Base-by-base conservation (phyloP, 2,888 invertebrate genomes). In the Mesorhabditis belari region DNA sequence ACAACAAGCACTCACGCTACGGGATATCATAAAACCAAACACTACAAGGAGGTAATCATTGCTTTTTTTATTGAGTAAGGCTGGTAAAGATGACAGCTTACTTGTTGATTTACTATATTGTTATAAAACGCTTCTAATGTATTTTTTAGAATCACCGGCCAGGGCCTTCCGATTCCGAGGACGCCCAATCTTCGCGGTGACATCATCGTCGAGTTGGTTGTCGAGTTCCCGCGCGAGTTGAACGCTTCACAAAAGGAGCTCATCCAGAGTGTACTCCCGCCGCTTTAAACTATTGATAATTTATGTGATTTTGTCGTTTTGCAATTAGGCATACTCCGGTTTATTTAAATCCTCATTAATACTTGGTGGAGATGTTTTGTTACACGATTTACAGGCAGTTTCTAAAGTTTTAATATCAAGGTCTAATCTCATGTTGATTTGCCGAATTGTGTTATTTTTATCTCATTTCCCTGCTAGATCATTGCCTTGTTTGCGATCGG, bases 91-190 rank as follows among this genome's bases (percentile, higher is more conserved):
- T 44, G 17, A n/a, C 17, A 51, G 12, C 21, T 51, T 19, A 2
- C 12, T 19, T 51, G 12, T 9, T n/a, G 51, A 19, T 44, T 44
- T 44, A 12, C 2, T 44, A 12, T 44, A 44, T 51, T 9, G 52
- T 9, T n/a, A 19, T 12, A n/a, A 51, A n/a, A 19, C n/a, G 21
- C 17, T n/a, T 12, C 21, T 12, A 54, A 54, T 28, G 21, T 25
- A 26, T 12, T 49, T 68, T 74, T 58, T 57, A 77, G 76, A 28
- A 81, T 85, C 51, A 80, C 82, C 29, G 83, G 82, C 19, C 82
- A 83, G 72, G 85, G 85, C 26, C 77, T 85, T 29, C 85, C 85
- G 4, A 73, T 80, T 60, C 83, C 84, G 3, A 84, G 85, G 75
- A 78, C 81, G 49, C 64, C 70, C 1, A 74, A 77, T 28, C n/a